Evolutionary conservation across 2,888 invertebrate genomes (phyloP), one percentile per base, ranked within the genome.

Genomic region (Pogonocherus hispidulus): DNA sequence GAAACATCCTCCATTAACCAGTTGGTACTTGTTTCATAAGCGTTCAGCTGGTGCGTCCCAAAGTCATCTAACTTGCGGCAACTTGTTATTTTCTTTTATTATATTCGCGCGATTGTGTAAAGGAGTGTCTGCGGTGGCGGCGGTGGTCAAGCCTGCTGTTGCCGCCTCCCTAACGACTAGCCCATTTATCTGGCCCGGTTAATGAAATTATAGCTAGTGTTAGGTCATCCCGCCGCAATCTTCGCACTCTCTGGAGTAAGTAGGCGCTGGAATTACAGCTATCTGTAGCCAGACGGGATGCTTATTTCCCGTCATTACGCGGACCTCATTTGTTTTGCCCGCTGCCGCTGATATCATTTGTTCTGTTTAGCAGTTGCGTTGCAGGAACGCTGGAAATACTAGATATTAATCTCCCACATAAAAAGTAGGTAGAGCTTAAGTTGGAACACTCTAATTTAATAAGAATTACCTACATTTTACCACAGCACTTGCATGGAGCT

Each of bases 151-250:
- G 75, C 80, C 79, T 76, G 81, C 79, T 82, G 82, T 80, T 82
- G 79, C 78, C 62, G 35, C 62, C 74, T 77, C 76, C 79, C 78
- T 81, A 82, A 80, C 80, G 81, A 79, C 77, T 71, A 73, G 83
- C 86, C 86, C 88, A 87, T 88, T 88, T 88, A 87, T 88, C 87
- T 86, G 83, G 66, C 81, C 74, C 84, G 82, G 86, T 86, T 88
- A 88, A 88, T 88, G 87, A 88, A 88, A 88, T 88, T 88, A 88
- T 88, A 86, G 86, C 85, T 81, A 75, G 78, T 74, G 81, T 80
- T 81, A 77, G 83, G 82, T 83, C 83, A 83, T 84, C 82, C 77
- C 76, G 72, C 76, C 78, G 78, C 80, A 81, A 81, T 82, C 81
- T 81, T 79, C 75, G 78, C 78, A 60, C 70, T 63, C 67, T 65